Evolutionary conservation across 1,140 invertebrate species (phyloP), one percentile per base, ranked within the genome.

Genomic region (Vanessa atalanta): DNA sequence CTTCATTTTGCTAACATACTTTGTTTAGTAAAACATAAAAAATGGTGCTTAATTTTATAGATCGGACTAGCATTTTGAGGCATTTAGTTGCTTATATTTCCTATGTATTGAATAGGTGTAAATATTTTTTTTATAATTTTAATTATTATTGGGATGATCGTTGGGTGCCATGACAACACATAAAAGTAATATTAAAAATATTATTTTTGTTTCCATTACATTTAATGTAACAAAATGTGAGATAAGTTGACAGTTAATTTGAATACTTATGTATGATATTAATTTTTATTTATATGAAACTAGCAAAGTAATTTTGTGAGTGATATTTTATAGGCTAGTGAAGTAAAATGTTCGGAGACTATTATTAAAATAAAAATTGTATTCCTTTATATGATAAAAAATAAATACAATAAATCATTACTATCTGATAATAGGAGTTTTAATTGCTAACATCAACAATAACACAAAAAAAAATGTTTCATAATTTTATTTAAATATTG

Each of bases 41-140:
- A 79, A 83, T 83, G 88, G 88, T 90, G 89, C 89, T 91, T 86
- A 48, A 83, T 71, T 65, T 79, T 80, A 73, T 73, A 75, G 79
- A 84, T 81, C 79, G 74, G 76, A 83, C 79, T 86, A 83, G 88
- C 88, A 90, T 90, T 90, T 91, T 88, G 84, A 82, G 88, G 89
- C 88, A 90, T 91, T 91, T 91, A 91, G 84, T 76, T 78, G 79
- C 79, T 79, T 84, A 70, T 79, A 72, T 72, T 78, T 78, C 63
- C 66, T 79, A 79, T 74, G 26, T 79, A 51, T 73, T 80, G 65
- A 70, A 75, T 82, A 83, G 72, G 72, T 88, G 82, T 88, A 88
- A 84, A 86, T 85, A 87, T 75, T 79, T 71, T 82, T 79, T 43
- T 76, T 78, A 79, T 78, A 77, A 76, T 80, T 80, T 74, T 79